Evolutionary conservation across 2,113 vertebrate species (phyloP), one percentile per base, ranked within the genome.

Genomic region (Pantherophis guttatus): DNA sequence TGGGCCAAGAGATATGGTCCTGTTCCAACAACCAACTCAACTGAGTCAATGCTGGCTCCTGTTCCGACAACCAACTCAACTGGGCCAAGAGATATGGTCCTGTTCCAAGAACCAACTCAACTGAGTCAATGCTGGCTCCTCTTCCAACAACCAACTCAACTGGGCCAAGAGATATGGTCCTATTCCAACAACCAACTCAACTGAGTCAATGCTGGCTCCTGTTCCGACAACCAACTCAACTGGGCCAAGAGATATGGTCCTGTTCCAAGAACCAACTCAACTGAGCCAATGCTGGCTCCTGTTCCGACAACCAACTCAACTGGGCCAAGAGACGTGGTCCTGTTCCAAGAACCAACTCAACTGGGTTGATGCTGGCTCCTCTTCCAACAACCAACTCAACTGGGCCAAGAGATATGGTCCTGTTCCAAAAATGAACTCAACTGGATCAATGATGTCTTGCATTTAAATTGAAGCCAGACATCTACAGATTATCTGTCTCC

Each of bases 1-100:
- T n/a, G 5, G 5, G 29, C 5, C 12, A 44, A 44, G 44, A 44
- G 44, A 65, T 0, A 8, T 29, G 58, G 8, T 62, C 58, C 58
- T 3, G 0, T 62, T 26, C 8, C 9, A 26, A 62, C 0, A 13
- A 65, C 0, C 12, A n/a, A n/a, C 11, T n/a, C 29, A 70, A 70
- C 12, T n/a, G 1, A 1, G 11, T 5, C 1, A 2, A 65, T 59
- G 0, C 0, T 10, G 23, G 62, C 11, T n/a, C 62, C 29, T 13
- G 0, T 75, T 26, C 24, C 24, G 11, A 62, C 5, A 65, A 65
- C 10, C 11, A 29, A 65, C 26, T 29, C 11, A n/a, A 65, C 29
- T 15, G 5, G 29, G 0, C n/a, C 65, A 70, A n/a, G 0, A 5
- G 1, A 4, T 29, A 2, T 44, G 44, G 29, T 70, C 29, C 29